These are phyloP conservation scores for Petromus typicus DNA, from an alignment of 2,113 vertebrate species.

Conservation along the genomic window DNA sequence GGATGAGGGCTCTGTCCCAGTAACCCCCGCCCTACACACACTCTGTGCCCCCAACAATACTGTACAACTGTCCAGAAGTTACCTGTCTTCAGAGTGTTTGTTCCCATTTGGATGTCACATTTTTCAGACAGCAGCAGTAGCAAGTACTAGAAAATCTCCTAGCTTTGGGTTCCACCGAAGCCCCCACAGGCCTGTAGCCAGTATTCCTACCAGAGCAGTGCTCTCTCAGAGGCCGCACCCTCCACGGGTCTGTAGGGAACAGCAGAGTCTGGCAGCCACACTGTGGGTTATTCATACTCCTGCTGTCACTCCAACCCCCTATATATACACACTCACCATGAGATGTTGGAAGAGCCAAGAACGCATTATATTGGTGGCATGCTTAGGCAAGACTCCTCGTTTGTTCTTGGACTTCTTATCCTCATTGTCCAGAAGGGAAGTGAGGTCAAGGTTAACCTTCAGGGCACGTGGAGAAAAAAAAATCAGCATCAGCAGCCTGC, in stretches of 20 bases:
- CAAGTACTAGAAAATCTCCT: not conserved
- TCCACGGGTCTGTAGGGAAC: not conserved
- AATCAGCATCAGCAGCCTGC: constrained; percentile 80
- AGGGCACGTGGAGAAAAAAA: constrained; percentile 77
- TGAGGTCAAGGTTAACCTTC: constrained; percentile 98
- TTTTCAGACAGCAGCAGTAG: not conserved
- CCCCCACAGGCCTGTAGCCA: not conserved
- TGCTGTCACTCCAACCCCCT: not conserved
- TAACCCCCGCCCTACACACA: not conserved
- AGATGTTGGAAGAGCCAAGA: constrained; percentile 99
- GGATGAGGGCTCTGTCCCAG: not conserved
- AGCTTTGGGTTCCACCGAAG: not conserved
- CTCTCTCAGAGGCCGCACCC: not conserved
- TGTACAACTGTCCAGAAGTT: not conserved
- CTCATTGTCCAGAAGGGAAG: constrained; percentile 96
- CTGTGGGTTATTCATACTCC: not conserved
- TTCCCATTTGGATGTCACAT: not conserved
- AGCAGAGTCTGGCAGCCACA: not conserved
- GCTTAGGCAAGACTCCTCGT: constrained; percentile 97
- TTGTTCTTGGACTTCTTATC: constrained; percentile 99
- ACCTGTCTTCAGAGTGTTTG: not conserved
- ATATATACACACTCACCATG: constrained; percentile 91
- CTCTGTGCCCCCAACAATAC: not conserved
- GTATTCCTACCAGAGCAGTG: not conserved
- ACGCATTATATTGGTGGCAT: constrained; percentile 99